A percentile compares a stretch with the other conserved stretches of the same genome.
Evolutionary conservation across 2,113 vertebrate species (phyloP).

Genomic region (Neolamprologus toae): DNA sequence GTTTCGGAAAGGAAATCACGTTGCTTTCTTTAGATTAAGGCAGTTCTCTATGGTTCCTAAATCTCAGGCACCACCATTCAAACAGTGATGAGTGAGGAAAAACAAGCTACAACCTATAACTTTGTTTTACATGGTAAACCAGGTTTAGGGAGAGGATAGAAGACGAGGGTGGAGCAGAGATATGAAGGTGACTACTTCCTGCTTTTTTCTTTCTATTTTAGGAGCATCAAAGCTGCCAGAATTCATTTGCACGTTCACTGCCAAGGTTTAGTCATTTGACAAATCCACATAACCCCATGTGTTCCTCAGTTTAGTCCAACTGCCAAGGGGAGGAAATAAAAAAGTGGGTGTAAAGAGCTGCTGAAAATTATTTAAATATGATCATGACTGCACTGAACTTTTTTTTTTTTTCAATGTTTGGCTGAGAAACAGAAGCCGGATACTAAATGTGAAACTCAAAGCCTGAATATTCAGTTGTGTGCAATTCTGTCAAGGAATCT

Average conservation of each 20-base stretch:
- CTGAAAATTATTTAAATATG: neutral
- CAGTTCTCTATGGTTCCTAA: neutral
- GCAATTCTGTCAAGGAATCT: neutral
- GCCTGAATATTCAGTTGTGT: neutral
- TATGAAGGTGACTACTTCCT: neutral
- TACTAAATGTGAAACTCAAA: neutral
- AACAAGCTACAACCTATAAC: neutral
- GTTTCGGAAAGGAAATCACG: neutral
- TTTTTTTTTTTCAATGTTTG: neutral
- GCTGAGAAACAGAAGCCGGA: neutral
- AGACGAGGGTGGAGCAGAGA: neutral
- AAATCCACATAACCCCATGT: neutral
- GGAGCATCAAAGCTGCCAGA: neutral
- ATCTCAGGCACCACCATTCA: neutral
- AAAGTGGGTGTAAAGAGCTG: neutral
- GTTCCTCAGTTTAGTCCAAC: neutral
- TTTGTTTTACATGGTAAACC: neutral
- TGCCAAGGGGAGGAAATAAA: neutral
- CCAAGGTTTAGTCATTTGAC: neutral
- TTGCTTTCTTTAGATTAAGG: neutral
- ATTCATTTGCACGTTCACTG: neutral
- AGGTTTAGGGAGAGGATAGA: neutral
- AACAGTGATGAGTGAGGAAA: neutral
- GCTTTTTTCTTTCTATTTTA: neutral
- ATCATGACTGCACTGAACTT: neutral